Evolutionary conservation across 2,113 vertebrate species (phyloP).

Genomic region (Brienomyrus brachyistius): DNA sequence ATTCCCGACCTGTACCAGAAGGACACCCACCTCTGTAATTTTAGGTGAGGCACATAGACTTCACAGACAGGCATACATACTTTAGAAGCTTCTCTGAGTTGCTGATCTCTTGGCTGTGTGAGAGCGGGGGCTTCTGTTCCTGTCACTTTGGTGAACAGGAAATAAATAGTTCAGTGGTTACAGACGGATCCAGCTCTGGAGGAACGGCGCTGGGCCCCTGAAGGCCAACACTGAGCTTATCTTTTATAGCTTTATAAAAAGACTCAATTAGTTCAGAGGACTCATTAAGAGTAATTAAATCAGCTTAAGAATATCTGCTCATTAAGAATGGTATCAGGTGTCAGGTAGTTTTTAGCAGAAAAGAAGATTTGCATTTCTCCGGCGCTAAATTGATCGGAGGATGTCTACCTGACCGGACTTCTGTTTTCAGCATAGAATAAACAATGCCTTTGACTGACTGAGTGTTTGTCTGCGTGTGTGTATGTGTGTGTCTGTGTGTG

Average conservation of each 20-base stretch:
- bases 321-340: background rate
- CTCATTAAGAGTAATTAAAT: slow-evolving; percentile 7
- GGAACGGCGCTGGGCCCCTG: background rate
- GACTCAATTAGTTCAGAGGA: background rate
- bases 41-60: background rate
- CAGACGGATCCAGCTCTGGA: background rate
- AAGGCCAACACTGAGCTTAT: background rate
- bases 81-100: background rate
- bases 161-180: background rate
- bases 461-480: background rate
- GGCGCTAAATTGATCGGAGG: background rate
- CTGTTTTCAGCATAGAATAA: background rate
- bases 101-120: background rate
- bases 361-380: background rate
- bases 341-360: background rate
- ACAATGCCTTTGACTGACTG: slow-evolving; percentile 1
- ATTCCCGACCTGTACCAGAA: background rate
- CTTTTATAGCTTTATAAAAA: background rate
- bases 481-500: no score
- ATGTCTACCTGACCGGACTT: background rate
- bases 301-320: background rate
- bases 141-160: background rate
- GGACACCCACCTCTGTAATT: background rate
- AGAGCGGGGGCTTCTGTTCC: background rate
- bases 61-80: background rate